phyloP scores from a whole-genome alignment of 2,113 vertebrate species.

The Scopus umbretta region DNA sequence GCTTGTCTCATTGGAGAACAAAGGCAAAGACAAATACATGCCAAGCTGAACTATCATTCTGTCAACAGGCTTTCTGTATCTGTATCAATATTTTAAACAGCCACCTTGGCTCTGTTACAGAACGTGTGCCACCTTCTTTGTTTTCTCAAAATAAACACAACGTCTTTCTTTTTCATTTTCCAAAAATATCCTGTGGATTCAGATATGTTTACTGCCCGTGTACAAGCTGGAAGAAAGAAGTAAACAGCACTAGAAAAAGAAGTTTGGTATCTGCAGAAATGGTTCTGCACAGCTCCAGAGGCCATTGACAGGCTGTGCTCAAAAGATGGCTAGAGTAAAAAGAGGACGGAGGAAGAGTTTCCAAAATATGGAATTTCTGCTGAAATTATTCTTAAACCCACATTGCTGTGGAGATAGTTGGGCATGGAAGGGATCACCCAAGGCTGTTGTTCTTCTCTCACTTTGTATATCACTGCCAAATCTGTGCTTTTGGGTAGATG shows the following conservation, averaged over 20 bases:
- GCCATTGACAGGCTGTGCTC: not conserved
- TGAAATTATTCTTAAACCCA: not conserved
- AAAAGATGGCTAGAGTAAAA: not conserved
- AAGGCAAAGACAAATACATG: not conserved
- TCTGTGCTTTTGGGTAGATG: not conserved
- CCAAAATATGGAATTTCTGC: not conserved
- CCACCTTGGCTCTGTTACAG: not conserved
- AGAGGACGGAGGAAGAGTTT: not conserved
- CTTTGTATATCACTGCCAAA: not conserved
- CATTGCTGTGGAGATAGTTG: not conserved
- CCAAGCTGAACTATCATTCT: not conserved
- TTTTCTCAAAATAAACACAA: not conserved
- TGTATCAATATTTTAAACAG: conserved; percentile 22
- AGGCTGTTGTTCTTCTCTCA: not conserved
- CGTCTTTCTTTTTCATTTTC: not conserved
- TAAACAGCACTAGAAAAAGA: not conserved
- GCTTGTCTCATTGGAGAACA: not conserved
- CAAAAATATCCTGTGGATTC: not conserved
- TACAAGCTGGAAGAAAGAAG: not conserved
- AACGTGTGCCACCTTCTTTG: not conserved
- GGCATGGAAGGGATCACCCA: not conserved
- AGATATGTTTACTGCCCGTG: not conserved
- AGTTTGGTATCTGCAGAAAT: not conserved
- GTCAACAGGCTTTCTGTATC: not conserved
- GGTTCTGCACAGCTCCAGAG: not conserved